Conservation (phyloP, 2,888 invertebrate genomes). For the Orthosia gracilis region DNA sequence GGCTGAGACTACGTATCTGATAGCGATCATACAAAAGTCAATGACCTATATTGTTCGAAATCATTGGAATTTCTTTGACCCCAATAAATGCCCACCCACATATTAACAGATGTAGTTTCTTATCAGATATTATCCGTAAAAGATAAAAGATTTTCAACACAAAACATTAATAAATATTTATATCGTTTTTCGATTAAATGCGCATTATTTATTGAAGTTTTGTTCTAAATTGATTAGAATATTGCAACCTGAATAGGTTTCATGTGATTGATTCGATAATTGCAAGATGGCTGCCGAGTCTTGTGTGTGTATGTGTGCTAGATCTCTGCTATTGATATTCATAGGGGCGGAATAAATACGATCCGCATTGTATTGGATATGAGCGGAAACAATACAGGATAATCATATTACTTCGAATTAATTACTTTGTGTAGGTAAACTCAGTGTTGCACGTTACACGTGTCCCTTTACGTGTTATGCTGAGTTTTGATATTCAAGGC, state of each 20-base stretch:
- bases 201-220: background rate
- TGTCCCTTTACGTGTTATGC: background rate
- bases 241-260: constrained; percentile 16
- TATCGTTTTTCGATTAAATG: background rate
- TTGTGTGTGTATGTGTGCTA: constrained; percentile 5
- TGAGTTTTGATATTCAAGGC: constrained; percentile 14
- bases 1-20: constrained; percentile 1
- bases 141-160: constrained; percentile 17
- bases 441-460: background rate
- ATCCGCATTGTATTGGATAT: constrained; percentile 18
- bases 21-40: background rate
- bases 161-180: background rate
- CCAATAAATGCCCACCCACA: constrained; percentile 1
- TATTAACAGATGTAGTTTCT: background rate
- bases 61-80: background rate
- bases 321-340: constrained; percentile 45
- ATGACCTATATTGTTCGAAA: constrained; percentile 1
- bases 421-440: constrained; percentile 14
- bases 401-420: constrained; percentile 39
- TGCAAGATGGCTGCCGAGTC: constrained; percentile 9
- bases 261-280: constrained; percentile 41
- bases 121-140: background rate
- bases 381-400: constrained; percentile 39
- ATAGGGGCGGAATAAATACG: constrained; percentile 54
- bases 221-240: constrained; percentile 32